A percentile compares a stretch with the other conserved stretches of the same genome.
phyloP scores from a whole-genome alignment of 2,888 invertebrate genomes.

The Drosophila borborema region DNA sequence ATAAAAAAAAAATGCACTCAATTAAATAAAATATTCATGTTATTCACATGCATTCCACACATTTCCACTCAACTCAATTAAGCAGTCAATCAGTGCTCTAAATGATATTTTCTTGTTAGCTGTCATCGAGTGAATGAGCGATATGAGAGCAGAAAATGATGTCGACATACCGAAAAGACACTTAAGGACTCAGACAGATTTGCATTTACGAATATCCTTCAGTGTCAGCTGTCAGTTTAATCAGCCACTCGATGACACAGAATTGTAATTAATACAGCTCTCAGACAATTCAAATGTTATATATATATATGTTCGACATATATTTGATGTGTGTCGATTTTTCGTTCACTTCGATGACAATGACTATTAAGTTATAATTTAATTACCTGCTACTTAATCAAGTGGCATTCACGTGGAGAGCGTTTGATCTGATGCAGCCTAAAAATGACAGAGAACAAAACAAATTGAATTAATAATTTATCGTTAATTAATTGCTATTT shows the following conservation, averaged over 20 bases:
- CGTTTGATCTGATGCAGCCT: constrained; percentile 34
- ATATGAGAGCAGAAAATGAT: constrained; percentile 38
- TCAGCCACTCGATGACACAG: constrained; percentile 25
- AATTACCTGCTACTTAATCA: constrained; percentile 58
- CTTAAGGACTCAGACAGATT: constrained; percentile 21
- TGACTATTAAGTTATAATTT: constrained; percentile 31
- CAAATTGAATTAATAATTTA: constrained; percentile 10
- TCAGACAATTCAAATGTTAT: constrained; percentile 18
- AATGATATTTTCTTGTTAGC: constrained; percentile 67
- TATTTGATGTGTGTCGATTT: constrained; percentile 4
- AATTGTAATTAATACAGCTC: constrained; percentile 43
- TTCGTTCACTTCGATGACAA: constrained; percentile 9
- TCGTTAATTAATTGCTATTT: constrained; percentile 5
- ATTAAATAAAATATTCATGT: constrained; percentile 1
- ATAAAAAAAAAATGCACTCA: neutral
- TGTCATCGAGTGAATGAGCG: constrained; percentile 45
- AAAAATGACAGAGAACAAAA: constrained; percentile 34
- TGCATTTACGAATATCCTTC: constrained; percentile 10
- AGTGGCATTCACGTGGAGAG: constrained; percentile 29
- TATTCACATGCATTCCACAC: neutral
- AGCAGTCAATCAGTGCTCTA: constrained; percentile 29
- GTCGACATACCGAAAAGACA: constrained; percentile 25
- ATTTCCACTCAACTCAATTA: constrained; percentile 45
- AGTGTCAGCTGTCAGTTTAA: constrained; percentile 33
- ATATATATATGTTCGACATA: neutral